Base-by-base conservation (phyloP, 1,140 invertebrate genomes). In the Apis dorsata region DNA sequence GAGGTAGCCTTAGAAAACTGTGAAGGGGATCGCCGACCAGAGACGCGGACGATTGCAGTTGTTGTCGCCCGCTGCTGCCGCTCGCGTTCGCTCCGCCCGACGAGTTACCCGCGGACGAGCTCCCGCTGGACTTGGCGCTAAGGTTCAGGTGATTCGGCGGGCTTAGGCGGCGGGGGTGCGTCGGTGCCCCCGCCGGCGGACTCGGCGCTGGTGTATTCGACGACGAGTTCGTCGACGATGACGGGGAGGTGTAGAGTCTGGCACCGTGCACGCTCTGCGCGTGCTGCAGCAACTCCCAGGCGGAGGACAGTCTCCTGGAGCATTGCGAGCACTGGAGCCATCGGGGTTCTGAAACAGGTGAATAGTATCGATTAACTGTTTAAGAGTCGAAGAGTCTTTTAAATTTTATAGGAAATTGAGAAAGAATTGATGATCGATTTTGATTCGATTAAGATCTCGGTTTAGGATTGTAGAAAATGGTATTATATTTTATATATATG, bases 301-400 rank as follows among this genome's bases (percentile, higher is more conserved):
- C 98, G 44, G 98, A 99, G 86, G 96, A 96, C 74, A 98, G 96
- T 65, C 97, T 96, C 75, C 97, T 96, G 87, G 98, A 98, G 94
- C 99, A 99, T 57, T 98, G 99, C 24, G 96, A 98, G 93, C 99
- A 99, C 63, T 98, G 96, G 92, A 99, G 97, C 95, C 97, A 97
- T 92, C 97, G 97, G 83, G 99, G 98, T 95, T 99, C 99, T 99
- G 97, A 68, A 96, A 97, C 95, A 95, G 94, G 95, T 90, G 83
- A 10, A 28, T 17, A 11, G 19, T 13, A 34, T 2, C 7, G 49
- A 17, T 86, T 72, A 85, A 19, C 28, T 2, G 13, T 13, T 13
- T 63, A 13, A 24, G 12, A 24, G 12, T 28, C 34, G 34, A 44
- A 44, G 5, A 44, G 5, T 44, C 0, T 7, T 7, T 44, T 44